phyloP scores from a whole-genome alignment of 2,797 vertebrate genomes.

The Ptychobarbus kaznakovi region DNA sequence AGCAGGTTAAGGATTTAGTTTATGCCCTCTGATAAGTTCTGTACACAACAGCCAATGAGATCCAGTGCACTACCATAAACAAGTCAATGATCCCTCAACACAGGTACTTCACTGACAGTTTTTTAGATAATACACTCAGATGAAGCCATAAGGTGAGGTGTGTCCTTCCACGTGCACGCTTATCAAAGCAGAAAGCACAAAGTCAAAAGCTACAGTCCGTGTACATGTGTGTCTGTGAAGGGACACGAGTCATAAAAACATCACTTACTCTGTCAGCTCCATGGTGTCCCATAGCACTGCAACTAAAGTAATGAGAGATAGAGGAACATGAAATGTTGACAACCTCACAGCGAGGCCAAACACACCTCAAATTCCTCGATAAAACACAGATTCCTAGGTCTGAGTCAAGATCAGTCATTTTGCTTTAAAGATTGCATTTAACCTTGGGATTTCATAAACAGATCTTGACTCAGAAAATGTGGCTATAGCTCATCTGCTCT shows the following conservation, averaged over 20 bases:
- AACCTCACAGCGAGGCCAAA: not conserved
- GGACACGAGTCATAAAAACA: not conserved
- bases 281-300: conserved; percentile 62
- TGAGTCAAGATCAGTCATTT: conserved; percentile 19
- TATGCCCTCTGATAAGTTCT: conserved; percentile 26
- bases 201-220: conserved; percentile 39
- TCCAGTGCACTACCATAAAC: conserved; percentile 39
- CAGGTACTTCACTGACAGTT: not conserved
- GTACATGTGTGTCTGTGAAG: not conserved
- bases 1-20: conserved; percentile 7
- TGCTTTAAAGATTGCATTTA: not conserved
- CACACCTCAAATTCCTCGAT: conserved; percentile 5
- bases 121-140: conserved; percentile 27
- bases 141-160: not conserved
- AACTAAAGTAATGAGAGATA: not conserved
- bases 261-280: conserved; percentile 71
- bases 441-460: not conserved
- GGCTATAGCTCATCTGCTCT: conserved; percentile 5
- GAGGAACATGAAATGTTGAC: conserved; percentile 14
- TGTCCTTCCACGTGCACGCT: conserved; percentile 32
- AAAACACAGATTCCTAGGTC: not conserved
- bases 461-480: conserved; percentile 15
- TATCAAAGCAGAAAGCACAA: conserved; percentile 57
- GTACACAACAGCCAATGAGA: conserved; percentile 39
- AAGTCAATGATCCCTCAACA: conserved; percentile 23